Conservation (phyloP, 2,797 vertebrate genomes). For the Arnoldichthys spilopterus region DNA sequence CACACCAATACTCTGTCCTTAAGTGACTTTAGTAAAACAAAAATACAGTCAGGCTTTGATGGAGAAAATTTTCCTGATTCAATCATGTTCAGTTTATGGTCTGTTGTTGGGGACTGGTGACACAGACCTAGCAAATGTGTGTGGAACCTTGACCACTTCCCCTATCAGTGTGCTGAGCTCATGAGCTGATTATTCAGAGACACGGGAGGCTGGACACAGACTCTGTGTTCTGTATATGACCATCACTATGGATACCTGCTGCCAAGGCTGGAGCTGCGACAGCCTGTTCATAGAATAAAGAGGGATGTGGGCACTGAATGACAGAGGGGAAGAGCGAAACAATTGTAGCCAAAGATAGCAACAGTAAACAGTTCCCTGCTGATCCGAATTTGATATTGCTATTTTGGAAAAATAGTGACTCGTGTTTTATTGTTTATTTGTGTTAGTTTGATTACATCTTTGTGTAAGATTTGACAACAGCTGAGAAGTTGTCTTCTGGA, state of each 20-base stretch:
- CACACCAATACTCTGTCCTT: too few species aligned
- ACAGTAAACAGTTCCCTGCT: conserved; percentile 21
- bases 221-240: conserved; percentile 64
- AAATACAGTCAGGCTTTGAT: too few species aligned
- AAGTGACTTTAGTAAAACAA: too few species aligned
- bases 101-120: neutral
- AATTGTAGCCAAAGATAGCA: neutral
- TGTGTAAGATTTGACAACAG: neutral
- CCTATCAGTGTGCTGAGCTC: conserved; percentile 54
- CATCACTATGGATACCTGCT: conserved; percentile 71
- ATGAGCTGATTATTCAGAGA: conserved; percentile 66
- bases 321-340: conserved; percentile 29
- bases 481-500: neutral
- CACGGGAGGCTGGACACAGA: conserved; percentile 52
- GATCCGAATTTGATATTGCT: conserved; percentile 2
- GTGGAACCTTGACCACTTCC: conserved; percentile 14
- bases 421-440: neutral
- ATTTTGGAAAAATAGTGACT: neutral
- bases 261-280: conserved; percentile 59
- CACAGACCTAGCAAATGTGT: conserved; percentile 16
- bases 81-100: neutral
- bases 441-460: neutral
- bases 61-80: too few species aligned
- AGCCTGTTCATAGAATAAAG: conserved; percentile 51
- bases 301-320: conserved; percentile 38